These are phyloP conservation scores for Drosophila emarginata DNA, from an alignment of 2,888 invertebrate genomes.

Conservation along the genomic window DNA sequence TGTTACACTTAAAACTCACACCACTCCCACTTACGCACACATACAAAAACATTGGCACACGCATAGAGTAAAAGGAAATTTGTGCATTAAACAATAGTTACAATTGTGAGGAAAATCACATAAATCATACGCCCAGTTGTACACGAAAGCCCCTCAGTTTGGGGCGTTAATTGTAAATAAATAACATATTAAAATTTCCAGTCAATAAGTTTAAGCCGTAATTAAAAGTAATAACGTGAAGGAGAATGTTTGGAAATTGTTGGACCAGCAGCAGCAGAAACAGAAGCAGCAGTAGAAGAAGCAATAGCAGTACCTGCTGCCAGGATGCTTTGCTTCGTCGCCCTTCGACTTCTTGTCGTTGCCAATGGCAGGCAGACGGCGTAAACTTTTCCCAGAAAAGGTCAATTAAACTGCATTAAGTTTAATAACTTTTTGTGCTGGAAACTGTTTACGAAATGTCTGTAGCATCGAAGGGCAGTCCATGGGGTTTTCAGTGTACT, in stretches of 20 bases:
- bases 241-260: slow-evolving; percentile 27
- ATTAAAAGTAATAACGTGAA: slow-evolving; percentile 75
- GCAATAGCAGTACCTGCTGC: slow-evolving; percentile 50
- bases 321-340: slow-evolving; percentile 46
- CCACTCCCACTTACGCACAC: neutral
- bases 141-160: slow-evolving; percentile 47
- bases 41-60: neutral
- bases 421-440: slow-evolving; percentile 73
- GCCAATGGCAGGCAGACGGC: slow-evolving; percentile 70
- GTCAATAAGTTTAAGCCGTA: slow-evolving; percentile 77
- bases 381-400: slow-evolving; percentile 70
- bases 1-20: slow-evolving; percentile 56
- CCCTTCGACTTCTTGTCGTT: slow-evolving; percentile 16
- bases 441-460: slow-evolving; percentile 52
- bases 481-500: slow-evolving; percentile 27
- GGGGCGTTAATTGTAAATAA: slow-evolving; percentile 76
- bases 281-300: neutral
- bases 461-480: slow-evolving; percentile 45
- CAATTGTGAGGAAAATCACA: slow-evolving; percentile 55
- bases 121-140: slow-evolving; percentile 76
- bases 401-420: slow-evolving; percentile 77
- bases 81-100: slow-evolving; percentile 50
- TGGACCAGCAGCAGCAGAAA: neutral
- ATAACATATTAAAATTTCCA: slow-evolving; percentile 78
- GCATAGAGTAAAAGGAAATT: slow-evolving; percentile 32